Evolutionary conservation across 2,888 invertebrate species (phyloP).

Genomic region (Druceiella hillmani): DNA sequence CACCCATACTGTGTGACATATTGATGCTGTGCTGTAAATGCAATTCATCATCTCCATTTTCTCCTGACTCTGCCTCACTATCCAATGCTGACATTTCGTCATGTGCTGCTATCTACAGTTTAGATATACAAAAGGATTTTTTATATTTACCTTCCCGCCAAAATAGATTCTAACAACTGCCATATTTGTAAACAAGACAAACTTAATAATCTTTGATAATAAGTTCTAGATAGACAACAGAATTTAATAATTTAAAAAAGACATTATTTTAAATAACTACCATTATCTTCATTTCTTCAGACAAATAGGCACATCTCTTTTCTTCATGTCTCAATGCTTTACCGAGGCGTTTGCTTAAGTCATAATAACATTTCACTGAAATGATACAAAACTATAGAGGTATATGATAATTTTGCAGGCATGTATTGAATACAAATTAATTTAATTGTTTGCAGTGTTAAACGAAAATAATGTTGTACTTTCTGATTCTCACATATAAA

Average conservation of each 20-base stretch:
- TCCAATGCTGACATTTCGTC: conserved; percentile 54
- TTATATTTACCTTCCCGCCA: background rate
- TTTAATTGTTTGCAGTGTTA: too few relatives aligned
- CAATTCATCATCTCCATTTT: conserved; percentile 43
- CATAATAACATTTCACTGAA: conserved; percentile 86
- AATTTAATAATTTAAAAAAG: conserved; percentile 7
- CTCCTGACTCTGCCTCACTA: conserved; percentile 38
- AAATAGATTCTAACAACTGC: background rate
- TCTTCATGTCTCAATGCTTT: conserved; percentile 89
- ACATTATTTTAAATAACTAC: conserved; percentile 32
- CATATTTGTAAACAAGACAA: too few relatives aligned
- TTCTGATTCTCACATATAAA: too few relatives aligned
- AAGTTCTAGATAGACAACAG: conserved; percentile 7
- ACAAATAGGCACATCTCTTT: conserved; percentile 80
- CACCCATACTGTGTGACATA: conserved; percentile 33
- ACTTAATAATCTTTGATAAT: conserved; percentile 7
- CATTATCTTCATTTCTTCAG: conserved; percentile 86
- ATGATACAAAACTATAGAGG: conserved; percentile 22
- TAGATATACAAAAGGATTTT: background rate
- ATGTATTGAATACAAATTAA: too few relatives aligned
- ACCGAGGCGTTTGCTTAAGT: conserved; percentile 84
- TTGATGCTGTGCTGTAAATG: conserved; percentile 40
- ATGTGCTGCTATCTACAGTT: conserved; percentile 45
- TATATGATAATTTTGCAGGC: conserved; percentile 1
- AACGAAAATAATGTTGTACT: too few relatives aligned